Percentiles rank a stretch among this genome's conserved stretches.
These are phyloP conservation scores for Palythoa caribaeorum DNA, from an alignment of 92 coral and sea anemone genomes.

Conservation along the genomic window DNA sequence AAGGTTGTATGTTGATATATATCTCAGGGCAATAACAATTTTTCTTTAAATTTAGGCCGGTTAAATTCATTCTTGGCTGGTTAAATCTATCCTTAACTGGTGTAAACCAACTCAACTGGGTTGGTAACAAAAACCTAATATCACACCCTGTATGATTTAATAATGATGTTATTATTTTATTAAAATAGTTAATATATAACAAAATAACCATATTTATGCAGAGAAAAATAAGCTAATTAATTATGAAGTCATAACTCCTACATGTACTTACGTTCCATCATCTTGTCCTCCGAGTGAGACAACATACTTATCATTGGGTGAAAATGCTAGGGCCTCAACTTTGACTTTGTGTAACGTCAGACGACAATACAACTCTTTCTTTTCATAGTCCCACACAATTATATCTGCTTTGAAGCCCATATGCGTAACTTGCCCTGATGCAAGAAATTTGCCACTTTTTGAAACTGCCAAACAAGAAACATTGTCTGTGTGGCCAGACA, in stretches of 20 bases:
- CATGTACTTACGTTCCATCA: slow-evolving; percentile 79
- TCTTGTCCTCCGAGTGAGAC: slow-evolving; percentile 99
- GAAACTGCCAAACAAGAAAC: slow-evolving; percentile 97
- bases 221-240: background rate
- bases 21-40: no score
- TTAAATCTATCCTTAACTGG: no score
- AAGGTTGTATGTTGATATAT: no score
- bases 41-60: no score
- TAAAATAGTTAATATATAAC: background rate
- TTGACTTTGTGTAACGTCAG: slow-evolving; percentile 93
- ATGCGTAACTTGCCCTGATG: slow-evolving; percentile 97
- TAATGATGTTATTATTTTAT: no score
- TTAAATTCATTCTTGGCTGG: no score
- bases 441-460: slow-evolving; percentile 88
- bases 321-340: slow-evolving; percentile 96
- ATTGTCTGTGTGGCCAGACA: slow-evolving; percentile 92
- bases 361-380: slow-evolving; percentile 60
- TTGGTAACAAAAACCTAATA: no score
- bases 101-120: no score
- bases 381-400: slow-evolving; percentile 92
- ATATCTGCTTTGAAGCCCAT: slow-evolving; percentile 98
- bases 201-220: background rate
- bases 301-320: slow-evolving; percentile 94
- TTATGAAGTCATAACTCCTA: background rate
- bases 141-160: no score